Evolutionary conservation across 2,113 vertebrate genomes (phyloP).

Genomic region (Sinocyclocheilus anshuiensis): DNA sequence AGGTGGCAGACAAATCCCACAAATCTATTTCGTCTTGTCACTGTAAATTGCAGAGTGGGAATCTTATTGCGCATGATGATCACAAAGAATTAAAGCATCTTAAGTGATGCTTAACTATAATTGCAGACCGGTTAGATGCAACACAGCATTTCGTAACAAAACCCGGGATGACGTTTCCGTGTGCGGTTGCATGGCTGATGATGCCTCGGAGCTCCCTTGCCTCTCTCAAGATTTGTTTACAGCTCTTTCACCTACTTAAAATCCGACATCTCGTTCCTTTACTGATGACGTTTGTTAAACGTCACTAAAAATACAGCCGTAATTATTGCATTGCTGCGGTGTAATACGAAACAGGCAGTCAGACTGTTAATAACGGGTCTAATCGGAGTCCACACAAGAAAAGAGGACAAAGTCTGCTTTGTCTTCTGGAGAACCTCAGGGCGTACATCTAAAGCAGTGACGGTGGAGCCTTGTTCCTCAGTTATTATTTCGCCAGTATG

Average conservation of each 20-base stretch:
- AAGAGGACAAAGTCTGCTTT: conserved; percentile 63
- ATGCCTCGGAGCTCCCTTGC: conserved; percentile 26
- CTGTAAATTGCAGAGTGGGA: conserved; percentile 3
- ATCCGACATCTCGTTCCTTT: conserved; percentile 30
- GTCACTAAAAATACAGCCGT: conserved; percentile 51
- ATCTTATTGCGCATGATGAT: conserved; percentile 11
- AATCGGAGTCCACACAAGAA: conserved; percentile 56
- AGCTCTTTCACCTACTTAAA: conserved; percentile 18
- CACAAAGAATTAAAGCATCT: conserved; percentile 15
- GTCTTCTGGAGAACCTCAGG: conserved; percentile 59
- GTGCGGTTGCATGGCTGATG: background rate
- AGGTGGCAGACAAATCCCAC: conserved; percentile 46
- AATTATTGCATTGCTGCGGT: conserved; percentile 51
- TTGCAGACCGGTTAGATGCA: conserved; percentile 10
- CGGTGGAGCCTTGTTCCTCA: conserved; percentile 41
- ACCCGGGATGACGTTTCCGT: background rate
- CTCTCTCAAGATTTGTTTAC: conserved; percentile 44
- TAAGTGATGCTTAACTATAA: background rate
- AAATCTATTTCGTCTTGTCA: background rate
- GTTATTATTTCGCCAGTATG: conserved; percentile 51
- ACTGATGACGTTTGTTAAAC: conserved; percentile 56
- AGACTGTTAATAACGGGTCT: conserved; percentile 58
- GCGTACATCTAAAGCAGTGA: conserved; percentile 56
- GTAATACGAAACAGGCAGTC: conserved; percentile 61
- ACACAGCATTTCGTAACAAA: background rate